These are phyloP conservation scores for Drosophila parvula DNA, from an alignment of 1,140 invertebrate genomes.

Conservation along the genomic window DNA sequence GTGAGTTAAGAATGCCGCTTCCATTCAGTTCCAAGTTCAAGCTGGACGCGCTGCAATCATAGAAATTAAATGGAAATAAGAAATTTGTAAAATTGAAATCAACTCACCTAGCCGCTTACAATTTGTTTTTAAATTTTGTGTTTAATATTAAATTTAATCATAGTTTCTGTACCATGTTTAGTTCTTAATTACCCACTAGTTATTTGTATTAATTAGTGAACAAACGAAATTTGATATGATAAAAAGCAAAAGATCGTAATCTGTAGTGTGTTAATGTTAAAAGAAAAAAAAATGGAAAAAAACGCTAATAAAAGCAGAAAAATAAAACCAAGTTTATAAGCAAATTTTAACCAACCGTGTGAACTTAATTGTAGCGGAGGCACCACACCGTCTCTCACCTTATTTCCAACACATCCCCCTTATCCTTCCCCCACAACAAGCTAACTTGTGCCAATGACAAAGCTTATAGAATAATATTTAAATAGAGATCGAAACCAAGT, in stretches of 20 bases:
- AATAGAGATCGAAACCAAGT: slow-evolving; percentile 38
- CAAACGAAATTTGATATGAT: slow-evolving; percentile 74
- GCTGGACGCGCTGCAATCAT: slow-evolving; percentile 31
- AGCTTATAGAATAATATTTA: slow-evolving; percentile 38
- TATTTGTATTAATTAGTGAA: slow-evolving; percentile 63
- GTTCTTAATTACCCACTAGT: slow-evolving; percentile 64
- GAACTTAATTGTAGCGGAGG: slow-evolving; percentile 63
- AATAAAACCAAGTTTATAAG: slow-evolving; percentile 74
- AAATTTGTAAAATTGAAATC: slow-evolving; percentile 16
- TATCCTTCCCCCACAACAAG: slow-evolving; percentile 35
- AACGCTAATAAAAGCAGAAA: slow-evolving; percentile 48
- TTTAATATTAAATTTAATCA: slow-evolving; percentile 47
- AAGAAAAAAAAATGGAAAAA: slow-evolving; percentile 9
- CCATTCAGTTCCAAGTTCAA: slow-evolving; percentile 6
- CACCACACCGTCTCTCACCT: slow-evolving; percentile 2
- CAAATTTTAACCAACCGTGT: slow-evolving; percentile 52
- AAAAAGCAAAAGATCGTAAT: slow-evolving; percentile 54
- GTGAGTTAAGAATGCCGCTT: slow-evolving; percentile 24
- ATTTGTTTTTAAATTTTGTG: slow-evolving; percentile 35
- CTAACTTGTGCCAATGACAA: slow-evolving; percentile 73
- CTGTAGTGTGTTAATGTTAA: slow-evolving; percentile 78
- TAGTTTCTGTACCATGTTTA: slow-evolving; percentile 63
- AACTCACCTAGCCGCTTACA: slow-evolving; percentile 40
- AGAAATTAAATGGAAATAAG: slow-evolving; percentile 27
- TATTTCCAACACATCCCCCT: slow-evolving; percentile 9